Conservation (phyloP, 2,797 vertebrate species). For the Pelodytes ibericus region DNA sequence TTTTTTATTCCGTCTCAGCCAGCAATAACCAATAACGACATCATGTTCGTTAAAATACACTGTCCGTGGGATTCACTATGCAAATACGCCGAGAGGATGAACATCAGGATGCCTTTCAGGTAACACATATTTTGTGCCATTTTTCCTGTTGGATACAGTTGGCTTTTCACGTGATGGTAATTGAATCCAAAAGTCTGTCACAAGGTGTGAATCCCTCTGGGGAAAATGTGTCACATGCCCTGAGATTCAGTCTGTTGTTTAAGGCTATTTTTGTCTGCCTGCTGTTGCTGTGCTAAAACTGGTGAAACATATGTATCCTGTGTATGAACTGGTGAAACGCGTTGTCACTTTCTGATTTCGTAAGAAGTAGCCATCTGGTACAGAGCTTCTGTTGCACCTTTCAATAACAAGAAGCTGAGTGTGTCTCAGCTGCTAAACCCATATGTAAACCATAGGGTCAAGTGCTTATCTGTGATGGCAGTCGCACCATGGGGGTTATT, state of each 20-base stretch:
- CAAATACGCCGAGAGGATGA: slow-evolving; percentile 98
- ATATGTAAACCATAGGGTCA: too few relatives aligned
- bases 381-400: too few relatives aligned
- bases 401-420: too few relatives aligned
- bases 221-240: slow-evolving; percentile 25
- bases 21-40: slow-evolving; percentile 92
- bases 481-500: too few relatives aligned
- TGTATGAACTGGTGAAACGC: too few relatives aligned
- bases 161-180: not conserved
- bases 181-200: not conserved
- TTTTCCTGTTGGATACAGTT: slow-evolving; percentile 7
- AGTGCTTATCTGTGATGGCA: too few relatives aligned
- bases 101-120: slow-evolving; percentile 99
- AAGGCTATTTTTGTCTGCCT: slow-evolving; percentile 28
- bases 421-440: too few relatives aligned
- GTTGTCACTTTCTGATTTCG: too few relatives aligned
- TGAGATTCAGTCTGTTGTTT: slow-evolving; percentile 4
- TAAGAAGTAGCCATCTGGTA: too few relatives aligned
- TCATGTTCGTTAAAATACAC: slow-evolving; percentile 97
- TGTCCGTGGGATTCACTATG: slow-evolving; percentile 95
- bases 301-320: not conserved
- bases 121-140: slow-evolving; percentile 60
- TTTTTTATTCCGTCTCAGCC: slow-evolving; percentile 74
- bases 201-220: not conserved
- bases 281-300: not conserved